phyloP scores from a whole-genome alignment of 2,888 invertebrate genomes.

The Strigamia maritima region DNA sequence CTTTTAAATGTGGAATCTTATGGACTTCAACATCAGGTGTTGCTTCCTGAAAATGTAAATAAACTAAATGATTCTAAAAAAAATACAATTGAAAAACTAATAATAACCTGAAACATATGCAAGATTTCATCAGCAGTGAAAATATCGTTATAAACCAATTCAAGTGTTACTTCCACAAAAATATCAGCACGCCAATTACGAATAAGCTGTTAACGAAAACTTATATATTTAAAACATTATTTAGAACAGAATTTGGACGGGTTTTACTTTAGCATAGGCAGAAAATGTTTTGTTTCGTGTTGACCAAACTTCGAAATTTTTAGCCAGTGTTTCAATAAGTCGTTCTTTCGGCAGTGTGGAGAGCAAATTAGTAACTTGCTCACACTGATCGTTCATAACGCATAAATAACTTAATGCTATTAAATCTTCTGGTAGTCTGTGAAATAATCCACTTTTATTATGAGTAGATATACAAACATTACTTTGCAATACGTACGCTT shows the following conservation, averaged over 20 bases:
- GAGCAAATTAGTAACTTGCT: conserved; percentile 16
- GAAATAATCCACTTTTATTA: not conserved
- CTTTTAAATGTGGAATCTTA: conserved; percentile 35
- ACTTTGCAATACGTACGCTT: not conserved
- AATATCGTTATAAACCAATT: conserved; percentile 36
- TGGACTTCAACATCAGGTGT: not conserved
- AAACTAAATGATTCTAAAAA: not conserved
- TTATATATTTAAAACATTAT: not conserved
- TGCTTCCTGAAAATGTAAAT: conserved; percentile 19
- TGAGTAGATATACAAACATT: not conserved
- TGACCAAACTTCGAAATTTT: conserved; percentile 28
- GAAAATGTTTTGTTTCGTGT: conserved; percentile 16
- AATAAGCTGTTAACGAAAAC: conserved; percentile 17
- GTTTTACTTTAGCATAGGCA: conserved; percentile 12
- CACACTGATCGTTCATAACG: conserved; percentile 9
- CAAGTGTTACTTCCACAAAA: conserved; percentile 39
- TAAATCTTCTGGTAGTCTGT: conserved; percentile 33
- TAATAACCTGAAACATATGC: not conserved
- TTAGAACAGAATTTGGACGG: no score
- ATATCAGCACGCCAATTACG: conserved; percentile 40
- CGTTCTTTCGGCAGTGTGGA: conserved; percentile 34
- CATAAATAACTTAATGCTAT: conserved; percentile 29
- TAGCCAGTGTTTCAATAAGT: conserved; percentile 8
- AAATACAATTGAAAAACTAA: not conserved
- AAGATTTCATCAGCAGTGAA: not conserved